Evolutionary conservation across 2,797 vertebrate species (phyloP), one percentile per base, ranked within the genome.

Genomic region (Poecilia velifera): DNA sequence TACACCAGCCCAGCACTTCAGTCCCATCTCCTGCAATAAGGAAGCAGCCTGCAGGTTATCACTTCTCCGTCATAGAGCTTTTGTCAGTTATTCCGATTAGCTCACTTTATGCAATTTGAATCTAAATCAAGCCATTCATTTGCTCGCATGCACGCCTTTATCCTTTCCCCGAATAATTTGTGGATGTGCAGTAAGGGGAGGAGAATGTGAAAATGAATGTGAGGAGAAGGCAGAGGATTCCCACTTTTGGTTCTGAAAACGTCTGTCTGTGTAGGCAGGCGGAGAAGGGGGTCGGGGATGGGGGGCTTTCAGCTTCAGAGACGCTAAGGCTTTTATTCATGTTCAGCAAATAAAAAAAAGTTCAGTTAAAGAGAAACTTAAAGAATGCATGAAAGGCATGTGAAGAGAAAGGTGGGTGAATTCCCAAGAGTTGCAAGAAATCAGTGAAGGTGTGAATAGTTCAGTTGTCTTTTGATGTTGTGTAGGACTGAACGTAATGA

Each of bases 61-160:
- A 85, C 84, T 91, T 89, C 88, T 87, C 81, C 91, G 70, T 89
- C 89, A 91, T 78, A 83, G 84, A 77, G 90, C 87, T 93, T 94
- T 94, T 94, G 92, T 93, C 93, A 91, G 88, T 88, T 89, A 94
- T 95, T 94, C 92, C 87, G 87, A 92, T 94, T 91, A 93, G 92
- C 90, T 90, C 91, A 93, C 92, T 95, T 95, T 91, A 93, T 82
- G 92, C 88, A 88, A 90, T 94, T 93, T 88, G 81, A 93, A 93
- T 94, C 86, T 85, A 93, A 95, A 95, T 95, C 80, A 93, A 91
- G 88, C 83, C 88, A 93, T 95, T 95, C 93, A 93, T 94, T 92
- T 91, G 87, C 59, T 66, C 59, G 73, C 84, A 79, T 75, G 86
- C 82, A 25, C 47, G 80, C 74, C 82, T 90, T 89, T 91, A 92